Base-by-base conservation (phyloP, 2,888 invertebrate species). In the Suillia variegata region DNA sequence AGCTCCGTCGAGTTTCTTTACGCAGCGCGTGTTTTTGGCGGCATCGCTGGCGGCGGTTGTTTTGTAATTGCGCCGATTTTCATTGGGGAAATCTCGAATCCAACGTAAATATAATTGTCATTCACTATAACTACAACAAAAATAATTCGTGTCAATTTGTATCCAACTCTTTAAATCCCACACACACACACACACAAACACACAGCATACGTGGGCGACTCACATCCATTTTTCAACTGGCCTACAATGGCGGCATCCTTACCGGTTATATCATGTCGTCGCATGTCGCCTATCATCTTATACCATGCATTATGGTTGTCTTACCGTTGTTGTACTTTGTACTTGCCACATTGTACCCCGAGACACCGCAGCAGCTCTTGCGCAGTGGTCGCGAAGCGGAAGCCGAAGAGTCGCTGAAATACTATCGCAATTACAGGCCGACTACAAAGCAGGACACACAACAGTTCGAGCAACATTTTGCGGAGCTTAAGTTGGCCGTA, bases 1-100 rank as follows among this genome's bases (percentile, higher is more conserved):
- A 62, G 63, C 45, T 70, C 73, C 31, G 67, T 79, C 17, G 72
- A 73, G 56, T 72, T 71, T 65, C 64, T 82, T 0, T 82, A 79
- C 62, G 65, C 74, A n/a, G 79, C 78, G 3, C 68, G 82, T 12
- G 57, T 78, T 2, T 70, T 74, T 24, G 71, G 70, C 2, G 82
- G 82, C 5, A 22, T 77, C 15, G 74, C 77, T 2, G 82, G 82
- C 8, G 82, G 82, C 20, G 82, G 79, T 17, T 54, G 73, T 24
- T 78, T 70, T 31, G 63, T 78, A 5, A 71, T 74, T 0, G 55
- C 80, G 33, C 80, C 82, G 21, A 70, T 81, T 15, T 82, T 73
- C 50, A 73, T 82, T 13, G 72, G 80, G 1, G 82, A 82, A 72
- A 82, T 82, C 20, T 69, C 81, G 0, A 77, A 80, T 61, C 71